These are phyloP conservation scores for Bergia puertoricense DNA, from an alignment of 92 coral and sea anemone genomes.

Conservation along the genomic window DNA sequence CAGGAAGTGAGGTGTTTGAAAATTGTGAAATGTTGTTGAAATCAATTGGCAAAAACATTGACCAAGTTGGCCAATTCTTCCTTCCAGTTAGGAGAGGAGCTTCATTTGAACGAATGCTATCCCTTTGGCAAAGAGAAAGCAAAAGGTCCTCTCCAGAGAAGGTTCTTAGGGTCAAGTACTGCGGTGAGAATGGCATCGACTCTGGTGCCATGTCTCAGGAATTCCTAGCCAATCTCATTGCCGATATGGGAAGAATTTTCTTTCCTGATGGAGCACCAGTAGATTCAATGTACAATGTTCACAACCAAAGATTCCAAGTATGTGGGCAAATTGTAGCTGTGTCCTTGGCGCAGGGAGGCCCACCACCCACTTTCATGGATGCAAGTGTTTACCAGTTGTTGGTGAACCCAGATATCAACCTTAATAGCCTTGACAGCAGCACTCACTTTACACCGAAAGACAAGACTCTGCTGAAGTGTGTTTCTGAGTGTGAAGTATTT, in stretches of 20 bases:
- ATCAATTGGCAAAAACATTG: slow-evolving; percentile 12
- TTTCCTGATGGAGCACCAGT: slow-evolving; percentile 66
- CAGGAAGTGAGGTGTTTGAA: slow-evolving; percentile 8
- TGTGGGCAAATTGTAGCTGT: slow-evolving; percentile 66
- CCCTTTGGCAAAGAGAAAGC: slow-evolving; percentile 45
- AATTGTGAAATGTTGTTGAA: slow-evolving; percentile 7
- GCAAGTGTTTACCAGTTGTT: background rate
- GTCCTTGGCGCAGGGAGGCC: slow-evolving; percentile 25
- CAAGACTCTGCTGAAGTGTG: slow-evolving; percentile 10
- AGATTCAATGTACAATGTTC: slow-evolving; percentile 39
- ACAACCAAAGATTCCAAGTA: slow-evolving; percentile 38
- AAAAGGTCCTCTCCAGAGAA: slow-evolving; percentile 33
- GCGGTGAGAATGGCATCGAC: slow-evolving; percentile 33
- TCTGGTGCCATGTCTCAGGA: slow-evolving; percentile 13
- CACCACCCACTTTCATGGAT: background rate
- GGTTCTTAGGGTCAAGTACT: slow-evolving; percentile 1
- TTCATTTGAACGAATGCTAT: slow-evolving; percentile 39
- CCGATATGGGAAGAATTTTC: slow-evolving; percentile 22
- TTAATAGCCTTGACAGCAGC: background rate
- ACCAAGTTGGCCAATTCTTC: slow-evolving; percentile 34
- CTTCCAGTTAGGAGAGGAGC: slow-evolving; percentile 35
- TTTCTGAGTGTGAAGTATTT: slow-evolving; percentile 7
- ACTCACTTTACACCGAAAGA: slow-evolving; percentile 10
- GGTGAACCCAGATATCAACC: background rate
- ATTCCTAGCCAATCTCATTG: background rate